Evolutionary conservation across 2,113 vertebrate species (phyloP), one percentile per base, ranked within the genome.

Genomic region (Coracopsis vasa): DNA sequence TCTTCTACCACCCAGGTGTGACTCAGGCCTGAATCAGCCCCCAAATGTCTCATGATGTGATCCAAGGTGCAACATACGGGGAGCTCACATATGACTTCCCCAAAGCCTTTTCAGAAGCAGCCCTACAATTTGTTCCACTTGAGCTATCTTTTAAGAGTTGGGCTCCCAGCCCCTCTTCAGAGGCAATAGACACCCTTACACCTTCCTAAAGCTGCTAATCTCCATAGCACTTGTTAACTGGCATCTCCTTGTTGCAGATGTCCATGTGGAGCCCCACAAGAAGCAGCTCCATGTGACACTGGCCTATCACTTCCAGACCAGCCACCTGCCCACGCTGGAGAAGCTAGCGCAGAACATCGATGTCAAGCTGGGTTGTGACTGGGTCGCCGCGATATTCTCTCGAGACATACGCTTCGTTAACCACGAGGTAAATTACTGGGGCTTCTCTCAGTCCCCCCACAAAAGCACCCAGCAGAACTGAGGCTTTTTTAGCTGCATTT

Each of bases 281-380:
- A 99, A 99, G 97, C 99, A 99, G 95, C 98, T 99, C 41, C 99
- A 99, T 2, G 98, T 99, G 70, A 99, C 99, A 1, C 97, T 99
- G 97, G 99, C 99, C 7, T 99, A 99, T 97, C 99, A 99, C 97
- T 99, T 99, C 97, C 99, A 99, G 96, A 92, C 98, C 91, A 98
- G 98, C 97, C 99, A 99, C 96, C 98, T 99, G 73, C 97, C 98
- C 58, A 97, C 98, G 6, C 95, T 99, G 90, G 99, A 99, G 97
- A 99, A 99, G 96, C 95, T 99, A 27, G 99, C 99, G 10, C 99
- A 99, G 97, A 98, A 93, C 62, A 98, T 99, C 5, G 99, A 99
- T 0, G 97, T 98, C 82, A 98, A 98, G 47, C 97, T 99, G 61
- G 99, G 99, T n/a, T 99, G 99, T 0, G 99, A 99, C 93, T 99